These are phyloP conservation scores for Saxidomus purpurata DNA, from an alignment of 1,140 invertebrate genomes.

Conservation along the genomic window DNA sequence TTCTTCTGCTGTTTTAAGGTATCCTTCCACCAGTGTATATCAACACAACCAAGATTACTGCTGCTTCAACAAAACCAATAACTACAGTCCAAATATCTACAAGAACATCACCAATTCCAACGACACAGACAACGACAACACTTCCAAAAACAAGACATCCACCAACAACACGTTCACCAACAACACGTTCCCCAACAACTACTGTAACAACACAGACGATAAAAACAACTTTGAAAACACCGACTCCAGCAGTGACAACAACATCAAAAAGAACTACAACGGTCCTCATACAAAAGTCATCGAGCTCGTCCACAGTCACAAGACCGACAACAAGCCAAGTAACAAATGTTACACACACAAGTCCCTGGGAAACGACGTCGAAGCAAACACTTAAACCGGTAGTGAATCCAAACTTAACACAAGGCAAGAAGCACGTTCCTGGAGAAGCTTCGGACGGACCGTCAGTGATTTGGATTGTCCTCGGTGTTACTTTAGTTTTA, in stretches of 20 bases:
- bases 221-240: background rate
- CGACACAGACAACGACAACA: background rate
- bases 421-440: too few species aligned
- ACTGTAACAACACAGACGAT: background rate
- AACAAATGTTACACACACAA: background rate
- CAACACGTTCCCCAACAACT: background rate
- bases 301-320: background rate
- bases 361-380: too few species aligned
- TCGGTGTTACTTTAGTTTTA: too few species aligned
- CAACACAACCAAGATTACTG: background rate
- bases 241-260: background rate
- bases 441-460: background rate
- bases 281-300: background rate
- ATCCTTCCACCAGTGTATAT: background rate
- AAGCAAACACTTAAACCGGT: background rate
- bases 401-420: background rate
- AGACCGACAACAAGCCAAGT: background rate
- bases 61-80: background rate
- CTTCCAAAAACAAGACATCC: too few species aligned
- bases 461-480: too few species aligned
- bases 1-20: background rate
- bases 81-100: background rate
- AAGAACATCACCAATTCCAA: background rate
- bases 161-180: background rate
- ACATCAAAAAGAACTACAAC: background rate